These are phyloP conservation scores for Clarias fuscus DNA, from an alignment of 2,797 vertebrate genomes.

Conservation along the genomic window DNA sequence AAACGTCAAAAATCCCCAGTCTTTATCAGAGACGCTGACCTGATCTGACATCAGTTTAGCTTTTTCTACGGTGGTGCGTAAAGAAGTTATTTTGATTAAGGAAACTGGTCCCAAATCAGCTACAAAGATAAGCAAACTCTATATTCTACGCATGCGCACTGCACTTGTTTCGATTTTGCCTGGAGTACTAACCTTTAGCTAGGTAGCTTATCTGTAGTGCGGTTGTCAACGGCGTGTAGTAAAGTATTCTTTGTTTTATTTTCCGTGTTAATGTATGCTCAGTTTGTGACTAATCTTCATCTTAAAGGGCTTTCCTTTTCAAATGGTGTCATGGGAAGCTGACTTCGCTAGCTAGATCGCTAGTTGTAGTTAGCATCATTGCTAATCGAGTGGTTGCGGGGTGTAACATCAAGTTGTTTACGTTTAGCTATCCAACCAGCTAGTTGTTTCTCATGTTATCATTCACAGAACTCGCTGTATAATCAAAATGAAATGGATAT, in stretches of 20 bases:
- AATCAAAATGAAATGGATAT: constrained; percentile 47
- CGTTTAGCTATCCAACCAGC: constrained; percentile 35
- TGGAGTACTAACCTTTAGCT: constrained; percentile 23
- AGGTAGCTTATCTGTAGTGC: constrained; percentile 8
- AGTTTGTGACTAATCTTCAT: not conserved
- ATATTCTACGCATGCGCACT: constrained; percentile 29
- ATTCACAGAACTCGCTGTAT: not conserved
- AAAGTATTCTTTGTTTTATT: not conserved
- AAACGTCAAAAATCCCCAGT: not conserved
- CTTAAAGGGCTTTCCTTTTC: not conserved
- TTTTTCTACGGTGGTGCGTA: not conserved
- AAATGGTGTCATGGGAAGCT: constrained; percentile 41
- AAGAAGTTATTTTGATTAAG: not conserved
- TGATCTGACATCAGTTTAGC: constrained; percentile 18
- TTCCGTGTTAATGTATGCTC: not conserved
- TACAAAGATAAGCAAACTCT: not conserved
- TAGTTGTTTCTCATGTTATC: not conserved
- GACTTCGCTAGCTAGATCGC: constrained; percentile 34
- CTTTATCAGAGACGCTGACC: not conserved
- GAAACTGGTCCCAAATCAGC: constrained; percentile 28
- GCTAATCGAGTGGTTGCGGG: constrained; percentile 32
- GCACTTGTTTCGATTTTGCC: constrained; percentile 49
- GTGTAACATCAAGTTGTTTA: constrained; percentile 51
- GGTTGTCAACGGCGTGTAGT: not conserved
- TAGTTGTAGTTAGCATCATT: constrained; percentile 25